Percentiles rank a stretch among this genome's conserved stretches.
Conservation (phyloP, 2,797 vertebrate genomes). For the Chiloscyllium punctatum region DNA sequence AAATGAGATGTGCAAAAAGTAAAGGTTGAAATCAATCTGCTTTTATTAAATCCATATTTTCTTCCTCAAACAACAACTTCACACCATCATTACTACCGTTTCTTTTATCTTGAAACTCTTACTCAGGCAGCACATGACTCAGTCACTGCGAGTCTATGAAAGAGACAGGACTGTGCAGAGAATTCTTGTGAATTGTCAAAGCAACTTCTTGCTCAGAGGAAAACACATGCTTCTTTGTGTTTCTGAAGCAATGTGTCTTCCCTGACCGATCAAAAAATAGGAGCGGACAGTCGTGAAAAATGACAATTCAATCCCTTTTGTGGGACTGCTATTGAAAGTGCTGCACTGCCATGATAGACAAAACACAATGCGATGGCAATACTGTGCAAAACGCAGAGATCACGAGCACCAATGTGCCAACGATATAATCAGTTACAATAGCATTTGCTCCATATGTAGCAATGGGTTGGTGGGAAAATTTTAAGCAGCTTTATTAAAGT, state of each 20-base stretch:
- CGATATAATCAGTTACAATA: not conserved
- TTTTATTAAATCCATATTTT: not conserved
- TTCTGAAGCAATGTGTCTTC: not conserved
- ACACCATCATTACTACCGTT: not conserved
- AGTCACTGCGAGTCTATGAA: not conserved
- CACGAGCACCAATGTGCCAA: not conserved
- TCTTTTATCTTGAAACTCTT: not conserved
- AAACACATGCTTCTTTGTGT: not conserved
- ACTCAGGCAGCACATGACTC: not conserved
- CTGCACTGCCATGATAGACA: not conserved
- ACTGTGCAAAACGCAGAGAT: not conserved
- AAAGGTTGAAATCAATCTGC: not conserved
- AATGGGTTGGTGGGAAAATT: not conserved
- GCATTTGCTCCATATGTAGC: not conserved
- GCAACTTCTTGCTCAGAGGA: not conserved
- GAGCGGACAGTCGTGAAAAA: not conserved
- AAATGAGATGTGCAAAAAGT: not conserved
- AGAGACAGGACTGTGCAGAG: not conserved
- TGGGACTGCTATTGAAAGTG: not conserved
- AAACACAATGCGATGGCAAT: not conserved
- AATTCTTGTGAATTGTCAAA: not conserved
- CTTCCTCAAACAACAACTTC: not conserved
- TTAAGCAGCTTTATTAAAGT: not conserved
- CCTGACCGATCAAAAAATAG: not conserved
- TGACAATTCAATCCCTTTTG: not conserved